phyloP scores from a whole-genome alignment of 2,888 invertebrate genomes.

The Nebria salina region DNA sequence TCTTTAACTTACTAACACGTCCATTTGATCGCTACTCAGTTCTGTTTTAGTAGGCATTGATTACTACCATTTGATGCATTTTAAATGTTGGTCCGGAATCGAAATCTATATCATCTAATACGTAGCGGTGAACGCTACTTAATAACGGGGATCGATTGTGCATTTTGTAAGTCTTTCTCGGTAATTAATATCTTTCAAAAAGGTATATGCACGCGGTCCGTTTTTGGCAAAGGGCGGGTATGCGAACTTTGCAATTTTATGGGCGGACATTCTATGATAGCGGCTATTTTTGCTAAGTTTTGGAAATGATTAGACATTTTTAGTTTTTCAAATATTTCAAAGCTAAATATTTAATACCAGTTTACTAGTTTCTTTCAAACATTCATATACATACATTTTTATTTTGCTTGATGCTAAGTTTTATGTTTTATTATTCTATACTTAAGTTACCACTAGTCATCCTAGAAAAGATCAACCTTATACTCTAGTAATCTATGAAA shows the following conservation, averaged over 20 bases:
- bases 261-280: constrained; percentile 1
- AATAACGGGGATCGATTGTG: constrained; percentile 14
- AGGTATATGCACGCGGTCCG: neutral
- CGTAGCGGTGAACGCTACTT: neutral
- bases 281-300: neutral
- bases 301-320: neutral
- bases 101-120: neutral
- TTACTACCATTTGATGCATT: neutral
- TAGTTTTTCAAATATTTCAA: neutral
- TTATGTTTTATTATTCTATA: no score
- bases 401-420: no score
- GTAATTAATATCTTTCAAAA: constrained; percentile 19
- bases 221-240: constrained; percentile 8
- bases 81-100: constrained; percentile 1
- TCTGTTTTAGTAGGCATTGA: neutral
- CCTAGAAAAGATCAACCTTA: no score
- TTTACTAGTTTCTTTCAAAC: no score
- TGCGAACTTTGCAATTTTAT: constrained; percentile 18
- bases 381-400: no score
- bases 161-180: neutral
- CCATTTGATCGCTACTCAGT: neutral
- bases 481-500: no score
- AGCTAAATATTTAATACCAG: neutral
- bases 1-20: neutral
- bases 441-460: no score